These are phyloP conservation scores for Wiebesia pumilae DNA, from an alignment of 1,140 invertebrate genomes.

Conservation along the genomic window DNA sequence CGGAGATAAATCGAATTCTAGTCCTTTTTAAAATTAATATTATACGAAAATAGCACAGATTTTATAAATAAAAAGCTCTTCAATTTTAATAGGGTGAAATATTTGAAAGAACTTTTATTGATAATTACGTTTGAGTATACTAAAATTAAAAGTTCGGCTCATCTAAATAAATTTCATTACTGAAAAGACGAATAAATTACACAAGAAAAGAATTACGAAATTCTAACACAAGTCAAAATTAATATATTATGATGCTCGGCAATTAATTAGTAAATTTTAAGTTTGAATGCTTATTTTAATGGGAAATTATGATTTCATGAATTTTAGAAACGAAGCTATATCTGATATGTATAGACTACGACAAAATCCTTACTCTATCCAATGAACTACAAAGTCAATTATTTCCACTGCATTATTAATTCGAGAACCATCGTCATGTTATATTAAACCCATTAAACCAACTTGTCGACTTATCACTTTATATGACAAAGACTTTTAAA, in stretches of 20 bases:
- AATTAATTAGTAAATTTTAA: not conserved
- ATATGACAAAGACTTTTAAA: not conserved
- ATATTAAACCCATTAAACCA: not conserved
- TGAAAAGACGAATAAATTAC: not conserved
- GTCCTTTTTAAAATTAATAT: not conserved
- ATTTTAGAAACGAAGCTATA: not conserved
- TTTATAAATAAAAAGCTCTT: not conserved
- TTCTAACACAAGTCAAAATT: not conserved
- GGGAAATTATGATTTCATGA: not conserved
- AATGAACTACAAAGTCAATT: not conserved
- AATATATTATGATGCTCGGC: not conserved
- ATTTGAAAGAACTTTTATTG: not conserved
- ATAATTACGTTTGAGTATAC: too few species aligned
- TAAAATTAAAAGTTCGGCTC: too few species aligned
- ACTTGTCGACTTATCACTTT: not conserved
- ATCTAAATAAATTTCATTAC: too few species aligned
- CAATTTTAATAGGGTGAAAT: not conserved
- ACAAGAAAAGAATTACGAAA: not conserved
- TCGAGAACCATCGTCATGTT: not conserved
- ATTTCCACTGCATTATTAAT: not conserved
- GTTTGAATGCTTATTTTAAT: not conserved
- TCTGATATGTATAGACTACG: not conserved
- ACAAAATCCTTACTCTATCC: not conserved
- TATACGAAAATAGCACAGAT: not conserved
- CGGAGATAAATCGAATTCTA: not conserved